Percentiles rank a stretch among this genome's conserved stretches.
Evolutionary conservation across 2,888 invertebrate genomes (phyloP).

Genomic region (Gibbula magus): DNA sequence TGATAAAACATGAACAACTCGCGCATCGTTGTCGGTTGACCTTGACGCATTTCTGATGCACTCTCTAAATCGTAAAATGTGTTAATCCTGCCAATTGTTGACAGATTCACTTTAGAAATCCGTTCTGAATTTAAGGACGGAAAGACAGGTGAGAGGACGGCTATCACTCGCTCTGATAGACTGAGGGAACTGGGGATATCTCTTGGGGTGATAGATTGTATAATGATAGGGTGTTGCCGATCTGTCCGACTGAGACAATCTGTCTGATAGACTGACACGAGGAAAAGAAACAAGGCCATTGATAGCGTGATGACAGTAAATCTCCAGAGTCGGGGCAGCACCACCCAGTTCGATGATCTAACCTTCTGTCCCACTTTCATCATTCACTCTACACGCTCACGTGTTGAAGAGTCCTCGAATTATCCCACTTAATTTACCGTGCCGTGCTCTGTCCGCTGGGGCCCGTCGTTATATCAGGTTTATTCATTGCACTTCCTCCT

Average conservation of each 20-base stretch:
- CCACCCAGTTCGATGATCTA: neutral
- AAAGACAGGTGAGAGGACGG: conserved; percentile 10
- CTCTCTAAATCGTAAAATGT: conserved; percentile 12
- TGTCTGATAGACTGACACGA: conserved; percentile 10
- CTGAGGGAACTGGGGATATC: neutral
- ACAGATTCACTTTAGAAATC: conserved; percentile 12
- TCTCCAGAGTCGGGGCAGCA: neutral
- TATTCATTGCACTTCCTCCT: neutral
- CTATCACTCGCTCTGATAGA: neutral
- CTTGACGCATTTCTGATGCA: too few species aligned
- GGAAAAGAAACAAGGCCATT: neutral
- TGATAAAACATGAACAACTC: conserved; percentile 31
- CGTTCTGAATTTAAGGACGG: conserved; percentile 3
- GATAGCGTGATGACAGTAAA: neutral
- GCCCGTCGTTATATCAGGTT: neutral
- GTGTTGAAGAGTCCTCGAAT: neutral
- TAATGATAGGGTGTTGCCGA: neutral
- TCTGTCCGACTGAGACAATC: conserved; percentile 4
- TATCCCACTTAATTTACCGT: neutral
- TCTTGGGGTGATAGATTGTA: neutral
- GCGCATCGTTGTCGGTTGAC: conserved; percentile 8
- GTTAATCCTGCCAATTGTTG: neutral
- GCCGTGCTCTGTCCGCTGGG: neutral
- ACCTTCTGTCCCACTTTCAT: neutral
- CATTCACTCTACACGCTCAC: neutral